Evolutionary conservation across 2,888 invertebrate species (phyloP).

Genomic region (Salpingus planirostris): DNA sequence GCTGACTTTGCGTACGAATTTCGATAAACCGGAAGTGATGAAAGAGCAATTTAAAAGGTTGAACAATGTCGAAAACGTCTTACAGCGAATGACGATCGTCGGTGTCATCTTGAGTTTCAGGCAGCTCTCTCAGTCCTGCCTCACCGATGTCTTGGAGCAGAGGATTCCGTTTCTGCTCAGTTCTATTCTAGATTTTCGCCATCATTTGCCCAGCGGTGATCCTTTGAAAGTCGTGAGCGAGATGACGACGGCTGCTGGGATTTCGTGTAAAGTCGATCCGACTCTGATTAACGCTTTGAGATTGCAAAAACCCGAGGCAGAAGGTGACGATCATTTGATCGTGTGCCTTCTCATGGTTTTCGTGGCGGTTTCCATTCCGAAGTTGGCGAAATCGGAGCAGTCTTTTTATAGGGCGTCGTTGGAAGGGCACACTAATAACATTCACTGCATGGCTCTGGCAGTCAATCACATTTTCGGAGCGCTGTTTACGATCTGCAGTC

Average conservation of each 20-base stretch:
- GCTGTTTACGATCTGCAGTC: slow-evolving; percentile 90
- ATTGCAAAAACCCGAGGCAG: slow-evolving; percentile 77
- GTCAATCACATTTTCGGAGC: slow-evolving; percentile 95
- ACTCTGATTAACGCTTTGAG: slow-evolving; percentile 84
- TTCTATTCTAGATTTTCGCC: slow-evolving; percentile 89
- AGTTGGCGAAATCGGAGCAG: slow-evolving; percentile 81
- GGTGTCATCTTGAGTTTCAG: slow-evolving; percentile 96
- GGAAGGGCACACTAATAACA: slow-evolving; percentile 96
- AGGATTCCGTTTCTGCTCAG: slow-evolving; percentile 93
- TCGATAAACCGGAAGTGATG: slow-evolving; percentile 98
- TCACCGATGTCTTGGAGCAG: slow-evolving; percentile 87
- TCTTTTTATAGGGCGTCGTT: slow-evolving; percentile 82
- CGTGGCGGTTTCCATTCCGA: slow-evolving; percentile 94
- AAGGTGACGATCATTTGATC: slow-evolving; percentile 81
- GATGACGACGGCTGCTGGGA: slow-evolving; percentile 95
- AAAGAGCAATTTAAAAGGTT: slow-evolving; percentile 88
- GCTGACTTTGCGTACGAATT: slow-evolving; percentile 84
- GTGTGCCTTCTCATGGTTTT: slow-evolving; percentile 98
- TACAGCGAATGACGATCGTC: slow-evolving; percentile 95
- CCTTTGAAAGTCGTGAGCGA: slow-evolving; percentile 88
- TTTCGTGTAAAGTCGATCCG: slow-evolving; percentile 91
- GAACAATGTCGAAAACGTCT: slow-evolving; percentile 86
- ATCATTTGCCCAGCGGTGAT: slow-evolving; percentile 84
- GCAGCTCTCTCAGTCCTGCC: slow-evolving; percentile 85
- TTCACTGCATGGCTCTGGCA: slow-evolving; percentile 95